These are phyloP conservation scores for Drymonia ruficornis DNA, from an alignment of 2,888 invertebrate species.

Conservation along the genomic window DNA sequence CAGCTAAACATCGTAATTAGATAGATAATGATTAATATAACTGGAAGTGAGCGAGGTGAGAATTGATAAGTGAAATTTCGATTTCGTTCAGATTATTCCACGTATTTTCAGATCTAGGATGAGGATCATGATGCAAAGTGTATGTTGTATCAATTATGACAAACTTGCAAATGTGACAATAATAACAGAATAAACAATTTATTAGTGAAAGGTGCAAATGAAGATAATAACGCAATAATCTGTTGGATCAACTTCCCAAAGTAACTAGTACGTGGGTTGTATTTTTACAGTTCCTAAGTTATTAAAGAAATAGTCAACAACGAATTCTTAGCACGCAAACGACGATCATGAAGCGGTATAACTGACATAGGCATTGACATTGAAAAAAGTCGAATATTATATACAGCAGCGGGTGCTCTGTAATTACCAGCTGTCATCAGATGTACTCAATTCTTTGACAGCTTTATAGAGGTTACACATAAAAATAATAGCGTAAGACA, in stretches of 20 bases:
- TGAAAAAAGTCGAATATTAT: constrained; percentile 50
- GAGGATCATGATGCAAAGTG: constrained; percentile 14
- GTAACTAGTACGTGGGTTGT: neutral
- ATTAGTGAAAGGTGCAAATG: constrained; percentile 26
- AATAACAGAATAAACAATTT: constrained; percentile 9
- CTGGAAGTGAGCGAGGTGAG: constrained; percentile 28
- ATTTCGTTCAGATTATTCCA: constrained; percentile 26
- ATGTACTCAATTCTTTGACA: constrained; percentile 54
- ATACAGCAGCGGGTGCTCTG: constrained; percentile 54
- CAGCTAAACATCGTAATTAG: constrained; percentile 37
- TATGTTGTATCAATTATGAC: constrained; percentile 25
- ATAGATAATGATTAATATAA: constrained; percentile 38
- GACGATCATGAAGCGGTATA: constrained; percentile 33
- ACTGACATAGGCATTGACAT: constrained; percentile 55
- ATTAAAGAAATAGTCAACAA: constrained; percentile 14
- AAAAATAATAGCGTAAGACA: constrained; percentile 27
- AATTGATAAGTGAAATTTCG: constrained; percentile 37
- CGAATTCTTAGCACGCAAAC: constrained; percentile 28
- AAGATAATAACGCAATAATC: neutral
- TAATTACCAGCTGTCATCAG: constrained; percentile 66
- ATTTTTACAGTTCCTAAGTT: neutral
- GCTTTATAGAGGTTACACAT: constrained; percentile 46
- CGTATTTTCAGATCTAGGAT: constrained; percentile 25
- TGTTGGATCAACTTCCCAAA: neutral
- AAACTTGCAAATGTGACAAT: constrained; percentile 18